These are phyloP conservation scores for Sebastes itinus DNA, from an alignment of 2,797 vertebrate species.

Conservation along the genomic window DNA sequence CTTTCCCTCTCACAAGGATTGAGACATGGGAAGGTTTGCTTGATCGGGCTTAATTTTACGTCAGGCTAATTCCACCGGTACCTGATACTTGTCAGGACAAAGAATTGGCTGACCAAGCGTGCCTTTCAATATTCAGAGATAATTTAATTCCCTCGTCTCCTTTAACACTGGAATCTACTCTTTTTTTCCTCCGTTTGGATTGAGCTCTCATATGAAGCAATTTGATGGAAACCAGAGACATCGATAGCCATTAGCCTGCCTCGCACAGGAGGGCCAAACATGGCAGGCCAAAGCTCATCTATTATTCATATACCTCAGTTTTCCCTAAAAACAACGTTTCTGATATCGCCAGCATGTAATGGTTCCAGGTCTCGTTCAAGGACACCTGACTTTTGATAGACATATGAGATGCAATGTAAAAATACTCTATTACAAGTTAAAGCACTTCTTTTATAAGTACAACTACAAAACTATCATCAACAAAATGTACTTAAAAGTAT, in stretches of 20 bases:
- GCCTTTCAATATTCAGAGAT: slow-evolving; percentile 68
- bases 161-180: slow-evolving; percentile 56
- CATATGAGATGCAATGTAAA: neutral
- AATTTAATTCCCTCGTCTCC: slow-evolving; percentile 68
- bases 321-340: slow-evolving; percentile 67
- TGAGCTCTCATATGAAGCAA: slow-evolving; percentile 72
- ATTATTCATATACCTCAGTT: slow-evolving; percentile 74
- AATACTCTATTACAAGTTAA: neutral
- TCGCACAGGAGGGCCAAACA: slow-evolving; percentile 68
- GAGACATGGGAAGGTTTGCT: slow-evolving; percentile 53
- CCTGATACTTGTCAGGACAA: slow-evolving; percentile 65
- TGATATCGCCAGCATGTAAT: slow-evolving; percentile 31
- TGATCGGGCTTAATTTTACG: slow-evolving; percentile 65
- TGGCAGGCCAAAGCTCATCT: slow-evolving; percentile 62
- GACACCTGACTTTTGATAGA: slow-evolving; percentile 2
- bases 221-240: slow-evolving; percentile 77
- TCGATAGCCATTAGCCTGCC: slow-evolving; percentile 75
- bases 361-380: slow-evolving; percentile 7
- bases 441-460: neutral
- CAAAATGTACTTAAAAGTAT: neutral
- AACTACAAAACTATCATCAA: neutral
- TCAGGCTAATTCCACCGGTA: slow-evolving; percentile 63
- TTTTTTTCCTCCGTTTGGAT: slow-evolving; percentile 54
- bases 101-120: slow-evolving; percentile 70
- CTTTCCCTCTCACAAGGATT: slow-evolving; percentile 43